These are phyloP conservation scores for Campoletis sonorensis DNA, from an alignment of 1,140 invertebrate species.

Conservation along the genomic window DNA sequence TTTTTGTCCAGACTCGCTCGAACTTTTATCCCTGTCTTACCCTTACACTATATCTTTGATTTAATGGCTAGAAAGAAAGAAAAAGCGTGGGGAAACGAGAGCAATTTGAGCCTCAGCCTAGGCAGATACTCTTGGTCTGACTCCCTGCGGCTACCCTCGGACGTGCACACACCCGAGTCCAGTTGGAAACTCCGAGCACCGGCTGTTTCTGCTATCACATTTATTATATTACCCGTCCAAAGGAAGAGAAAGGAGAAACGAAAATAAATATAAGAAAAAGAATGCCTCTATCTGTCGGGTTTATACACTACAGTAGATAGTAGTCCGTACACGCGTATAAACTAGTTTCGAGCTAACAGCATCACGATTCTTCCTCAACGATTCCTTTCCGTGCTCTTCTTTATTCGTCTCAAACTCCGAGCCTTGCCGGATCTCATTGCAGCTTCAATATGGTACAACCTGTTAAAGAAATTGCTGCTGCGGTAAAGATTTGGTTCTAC, in stretches of 20 bases:
- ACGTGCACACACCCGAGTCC: slow-evolving; percentile 56
- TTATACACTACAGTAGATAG: not conserved
- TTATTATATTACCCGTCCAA: slow-evolving; percentile 57
- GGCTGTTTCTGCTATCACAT: slow-evolving; percentile 61
- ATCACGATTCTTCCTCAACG: slow-evolving; percentile 38
- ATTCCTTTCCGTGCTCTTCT: not conserved
- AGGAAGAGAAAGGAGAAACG: slow-evolving; percentile 12
- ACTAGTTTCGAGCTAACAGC: slow-evolving; percentile 42
- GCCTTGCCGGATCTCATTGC: not conserved
- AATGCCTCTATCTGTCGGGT: slow-evolving; percentile 33
- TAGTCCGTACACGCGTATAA: not conserved
- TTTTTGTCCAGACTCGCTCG: too few species aligned
- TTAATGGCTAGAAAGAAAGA: slow-evolving; percentile 59
- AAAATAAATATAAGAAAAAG: slow-evolving; percentile 18
- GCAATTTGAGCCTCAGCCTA: slow-evolving; percentile 62
- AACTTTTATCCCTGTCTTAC: not conserved
- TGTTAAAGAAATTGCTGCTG: slow-evolving; percentile 39
- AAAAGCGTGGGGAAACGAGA: slow-evolving; percentile 61
- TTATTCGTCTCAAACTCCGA: not conserved
- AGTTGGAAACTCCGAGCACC: slow-evolving; percentile 57
- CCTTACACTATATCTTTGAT: slow-evolving; percentile 56
- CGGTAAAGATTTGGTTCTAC: slow-evolving; percentile 29
- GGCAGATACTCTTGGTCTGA: slow-evolving; percentile 21
- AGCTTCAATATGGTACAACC: not conserved
- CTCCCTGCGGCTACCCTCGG: slow-evolving; percentile 51